Percentiles rank a stretch among this genome's conserved stretches.
Conservation (phyloP, 2,888 invertebrate species). For the Lochmaea crataegi region DNA sequence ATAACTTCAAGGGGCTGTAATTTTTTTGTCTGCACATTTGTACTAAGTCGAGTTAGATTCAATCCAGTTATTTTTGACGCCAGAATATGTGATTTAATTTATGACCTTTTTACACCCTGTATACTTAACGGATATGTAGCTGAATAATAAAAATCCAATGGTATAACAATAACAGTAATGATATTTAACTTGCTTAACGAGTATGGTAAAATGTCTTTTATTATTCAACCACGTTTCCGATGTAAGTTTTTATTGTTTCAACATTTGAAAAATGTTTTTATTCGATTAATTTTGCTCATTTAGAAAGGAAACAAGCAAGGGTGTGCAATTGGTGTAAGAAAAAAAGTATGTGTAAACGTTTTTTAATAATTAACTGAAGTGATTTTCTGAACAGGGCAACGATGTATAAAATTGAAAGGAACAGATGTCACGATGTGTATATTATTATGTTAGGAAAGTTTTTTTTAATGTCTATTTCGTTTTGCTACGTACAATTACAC, state of each 20-base stretch:
- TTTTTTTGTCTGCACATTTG: too few relatives aligned
- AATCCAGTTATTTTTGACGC: neutral
- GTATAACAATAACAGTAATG: too few relatives aligned
- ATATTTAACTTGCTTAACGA: too few relatives aligned
- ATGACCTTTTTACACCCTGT: neutral
- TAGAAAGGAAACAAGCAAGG: slow-evolving; percentile 28
- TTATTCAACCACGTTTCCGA: neutral
- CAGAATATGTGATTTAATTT: neutral
- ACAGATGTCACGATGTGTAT: slow-evolving; percentile 23
- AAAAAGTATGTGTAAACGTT: slow-evolving; percentile 16
- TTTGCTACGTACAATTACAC: slow-evolving; percentile 9
- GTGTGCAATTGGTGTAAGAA: slow-evolving; percentile 34
- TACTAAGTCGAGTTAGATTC: neutral
- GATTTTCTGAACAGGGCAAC: slow-evolving; percentile 31
- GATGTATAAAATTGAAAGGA: slow-evolving; percentile 24
- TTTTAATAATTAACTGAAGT: slow-evolving; percentile 21
- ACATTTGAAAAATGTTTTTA: neutral
- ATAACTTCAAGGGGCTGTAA: too few relatives aligned
- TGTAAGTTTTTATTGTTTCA: neutral
- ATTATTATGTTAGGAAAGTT: slow-evolving; percentile 12
- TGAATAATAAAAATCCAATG: neutral
- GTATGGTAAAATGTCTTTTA: neutral
- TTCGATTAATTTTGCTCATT: slow-evolving; percentile 30
- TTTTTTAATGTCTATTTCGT: slow-evolving; percentile 4
- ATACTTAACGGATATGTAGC: neutral